phyloP scores from a whole-genome alignment of 2,888 invertebrate species.

The Dicyrtoma fusca region DNA sequence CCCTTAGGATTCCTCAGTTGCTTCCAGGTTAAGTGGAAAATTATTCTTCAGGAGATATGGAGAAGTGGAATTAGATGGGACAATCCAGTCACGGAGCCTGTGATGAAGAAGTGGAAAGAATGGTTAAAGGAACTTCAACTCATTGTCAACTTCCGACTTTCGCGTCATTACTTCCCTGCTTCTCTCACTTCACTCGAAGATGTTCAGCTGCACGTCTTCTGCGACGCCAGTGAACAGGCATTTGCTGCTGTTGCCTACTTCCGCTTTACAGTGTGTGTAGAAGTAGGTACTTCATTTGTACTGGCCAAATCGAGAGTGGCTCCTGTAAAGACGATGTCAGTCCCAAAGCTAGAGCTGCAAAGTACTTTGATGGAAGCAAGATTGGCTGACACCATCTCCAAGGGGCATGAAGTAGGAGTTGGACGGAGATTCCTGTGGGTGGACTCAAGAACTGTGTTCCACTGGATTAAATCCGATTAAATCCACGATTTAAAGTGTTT shows the following conservation, averaged over 20 bases:
- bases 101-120: conserved; percentile 28
- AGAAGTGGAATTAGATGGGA: conserved; percentile 54
- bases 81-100: conserved; percentile 39
- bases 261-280: neutral
- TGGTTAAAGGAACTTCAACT: conserved; percentile 39
- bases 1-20: conserved; percentile 57
- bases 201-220: conserved; percentile 33
- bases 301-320: conserved; percentile 37
- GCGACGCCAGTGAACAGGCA: conserved; percentile 37
- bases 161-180: too few species aligned
- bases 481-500: too few species aligned
- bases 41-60: conserved; percentile 57
- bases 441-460: conserved; percentile 43
- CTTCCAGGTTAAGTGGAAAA: conserved; percentile 50
- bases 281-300: neutral
- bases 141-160: too few species aligned
- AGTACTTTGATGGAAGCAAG: conserved; percentile 38
- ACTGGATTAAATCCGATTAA: conserved; percentile 42
- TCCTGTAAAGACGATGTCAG: conserved; percentile 30
- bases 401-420: conserved; percentile 27
- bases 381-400: conserved; percentile 6
- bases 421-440: conserved; percentile 36
- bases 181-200: too few species aligned
- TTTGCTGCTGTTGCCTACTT: conserved; percentile 34
- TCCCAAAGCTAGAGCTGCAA: conserved; percentile 45